Conservation (phyloP, 1,140 invertebrate species). For the Diploscapter pachys region DNA sequence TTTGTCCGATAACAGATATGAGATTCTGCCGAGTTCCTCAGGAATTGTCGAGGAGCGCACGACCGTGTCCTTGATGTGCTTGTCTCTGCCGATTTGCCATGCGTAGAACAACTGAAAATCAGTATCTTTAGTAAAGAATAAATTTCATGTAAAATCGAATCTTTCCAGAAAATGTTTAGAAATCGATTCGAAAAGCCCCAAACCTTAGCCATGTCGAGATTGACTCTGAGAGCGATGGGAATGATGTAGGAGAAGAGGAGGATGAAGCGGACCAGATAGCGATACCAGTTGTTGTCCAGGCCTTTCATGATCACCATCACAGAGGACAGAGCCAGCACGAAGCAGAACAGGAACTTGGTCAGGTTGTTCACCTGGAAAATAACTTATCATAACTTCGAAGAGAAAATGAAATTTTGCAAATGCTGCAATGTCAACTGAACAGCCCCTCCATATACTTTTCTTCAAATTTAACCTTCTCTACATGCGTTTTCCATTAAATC, state of each 20-base stretch:
- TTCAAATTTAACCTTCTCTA: no score
- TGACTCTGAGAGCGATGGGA: slow-evolving; percentile 92
- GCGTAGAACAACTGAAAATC: slow-evolving; percentile 76
- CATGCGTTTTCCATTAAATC: no score
- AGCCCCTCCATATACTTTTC: no score
- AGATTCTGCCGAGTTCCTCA: slow-evolving; percentile 93
- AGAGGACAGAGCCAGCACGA: slow-evolving; percentile 82
- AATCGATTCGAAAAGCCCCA: background rate
- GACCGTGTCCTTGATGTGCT: slow-evolving; percentile 86
- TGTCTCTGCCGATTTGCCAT: slow-evolving; percentile 89
- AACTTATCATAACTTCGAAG: no score
- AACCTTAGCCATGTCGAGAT: slow-evolving; percentile 94
- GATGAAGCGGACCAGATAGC: slow-evolving; percentile 92
- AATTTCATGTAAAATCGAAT: background rate
- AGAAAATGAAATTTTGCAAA: no score
- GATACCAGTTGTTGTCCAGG: slow-evolving; percentile 72
- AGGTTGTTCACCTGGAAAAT: slow-evolving; percentile 48
- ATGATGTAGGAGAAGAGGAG: slow-evolving; percentile 98
- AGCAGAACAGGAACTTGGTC: slow-evolving; percentile 77
- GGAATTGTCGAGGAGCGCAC: slow-evolving; percentile 97
- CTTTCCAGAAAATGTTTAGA: background rate
- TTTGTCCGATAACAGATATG: slow-evolving; percentile 92
- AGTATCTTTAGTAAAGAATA: background rate
- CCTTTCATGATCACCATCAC: slow-evolving; percentile 75
- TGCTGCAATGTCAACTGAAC: no score